phyloP scores from a whole-genome alignment of 2,888 invertebrate genomes.

The Sinohyriopsis cumingii region DNA sequence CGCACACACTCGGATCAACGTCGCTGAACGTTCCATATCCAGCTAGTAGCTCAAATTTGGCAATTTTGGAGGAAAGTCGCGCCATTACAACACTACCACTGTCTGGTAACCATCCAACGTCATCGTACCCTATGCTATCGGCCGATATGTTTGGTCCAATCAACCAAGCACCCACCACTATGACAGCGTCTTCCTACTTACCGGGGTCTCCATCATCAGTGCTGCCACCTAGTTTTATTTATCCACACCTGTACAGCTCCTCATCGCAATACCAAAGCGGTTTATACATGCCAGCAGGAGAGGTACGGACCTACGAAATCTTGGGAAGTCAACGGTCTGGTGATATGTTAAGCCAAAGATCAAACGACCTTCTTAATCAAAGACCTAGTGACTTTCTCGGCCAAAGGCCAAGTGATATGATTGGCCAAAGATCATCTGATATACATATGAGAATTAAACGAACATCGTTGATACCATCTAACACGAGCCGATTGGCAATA shows the following conservation, averaged over 20 bases:
- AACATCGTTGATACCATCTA: conserved; percentile 32
- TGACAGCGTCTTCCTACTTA: conserved; percentile 55
- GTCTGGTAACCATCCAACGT: conserved; percentile 20
- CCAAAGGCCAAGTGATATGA: conserved; percentile 28
- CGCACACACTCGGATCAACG: conserved; percentile 32
- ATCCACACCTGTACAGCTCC: conserved; percentile 66
- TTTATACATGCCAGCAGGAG: conserved; percentile 52
- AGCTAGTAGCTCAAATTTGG: conserved; percentile 55
- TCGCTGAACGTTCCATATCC: conserved; percentile 46
- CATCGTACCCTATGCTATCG: conserved; percentile 49
- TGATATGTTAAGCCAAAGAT: conserved; percentile 17
- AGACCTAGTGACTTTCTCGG: conserved; percentile 12
- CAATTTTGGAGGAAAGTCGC: conserved; percentile 59
- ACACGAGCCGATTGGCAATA: conserved; percentile 27
- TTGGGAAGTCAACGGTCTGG: conserved; percentile 26
- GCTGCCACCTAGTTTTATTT: conserved; percentile 64
- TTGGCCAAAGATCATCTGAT: conserved; percentile 28
- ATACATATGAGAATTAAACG: conserved; percentile 38
- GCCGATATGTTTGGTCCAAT: conserved; percentile 49
- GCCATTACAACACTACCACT: conserved; percentile 52
- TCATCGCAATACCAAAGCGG: conserved; percentile 60
- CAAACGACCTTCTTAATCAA: conserved; percentile 28
- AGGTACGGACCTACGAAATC: conserved; percentile 54
- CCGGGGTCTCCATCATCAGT: conserved; percentile 58
- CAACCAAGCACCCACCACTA: conserved; percentile 42